A percentile compares a stretch with the other conserved stretches of the same genome.
phyloP scores from a whole-genome alignment of 1,140 invertebrate genomes.

The Varroa destructor region DNA sequence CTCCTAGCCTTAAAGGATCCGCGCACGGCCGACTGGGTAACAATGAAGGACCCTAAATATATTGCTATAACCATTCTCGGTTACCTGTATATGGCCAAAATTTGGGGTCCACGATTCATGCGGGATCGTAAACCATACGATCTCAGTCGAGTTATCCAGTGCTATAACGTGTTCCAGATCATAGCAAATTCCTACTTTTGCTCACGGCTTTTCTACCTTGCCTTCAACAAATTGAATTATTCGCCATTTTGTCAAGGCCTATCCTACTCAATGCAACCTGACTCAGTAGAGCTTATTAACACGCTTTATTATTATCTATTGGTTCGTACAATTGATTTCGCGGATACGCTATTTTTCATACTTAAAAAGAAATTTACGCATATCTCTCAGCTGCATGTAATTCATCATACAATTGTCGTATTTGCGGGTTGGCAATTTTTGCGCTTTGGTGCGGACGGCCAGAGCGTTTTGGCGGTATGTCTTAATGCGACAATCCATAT shows the following conservation, averaged over 20 bases:
- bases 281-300: neutral
- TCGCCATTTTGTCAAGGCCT: conserved; percentile 11
- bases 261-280: neutral
- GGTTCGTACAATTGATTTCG: conserved; percentile 7
- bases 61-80: conserved; percentile 55
- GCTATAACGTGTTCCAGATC: conserved; percentile 51
- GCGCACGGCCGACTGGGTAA: conserved; percentile 67
- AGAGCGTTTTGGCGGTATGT: neutral
- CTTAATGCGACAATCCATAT: conserved; percentile 61
- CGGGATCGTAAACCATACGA: conserved; percentile 40
- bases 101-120: conserved; percentile 41
- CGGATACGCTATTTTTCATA: conserved; percentile 55
- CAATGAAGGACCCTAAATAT: conserved; percentile 74
- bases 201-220: neutral
- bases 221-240: neutral
- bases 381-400: conserved; percentile 78
- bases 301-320: conserved; percentile 4
- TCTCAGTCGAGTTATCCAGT: conserved; percentile 44
- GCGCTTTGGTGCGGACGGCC: conserved; percentile 50
- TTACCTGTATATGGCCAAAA: conserved; percentile 34
- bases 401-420: conserved; percentile 87
- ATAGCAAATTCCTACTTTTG: conserved; percentile 11
- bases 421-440: conserved; percentile 85
- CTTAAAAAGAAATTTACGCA: conserved; percentile 78
- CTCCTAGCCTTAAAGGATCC: conserved; percentile 50